phyloP scores from a whole-genome alignment of 2,797 vertebrate genomes.

The Fistularia commersonii region DNA sequence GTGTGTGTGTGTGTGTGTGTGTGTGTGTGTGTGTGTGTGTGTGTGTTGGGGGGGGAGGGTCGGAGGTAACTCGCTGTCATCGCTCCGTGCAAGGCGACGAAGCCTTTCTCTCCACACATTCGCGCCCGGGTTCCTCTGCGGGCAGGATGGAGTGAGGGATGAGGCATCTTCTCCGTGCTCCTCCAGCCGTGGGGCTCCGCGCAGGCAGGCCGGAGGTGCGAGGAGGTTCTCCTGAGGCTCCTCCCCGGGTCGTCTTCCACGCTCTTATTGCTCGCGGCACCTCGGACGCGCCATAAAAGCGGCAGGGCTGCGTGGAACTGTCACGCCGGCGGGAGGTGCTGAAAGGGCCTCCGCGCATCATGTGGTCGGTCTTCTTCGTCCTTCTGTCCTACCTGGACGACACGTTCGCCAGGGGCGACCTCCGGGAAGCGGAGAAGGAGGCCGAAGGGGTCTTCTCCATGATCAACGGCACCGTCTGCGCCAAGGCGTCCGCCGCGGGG shows the following conservation, averaged over 20 bases:
- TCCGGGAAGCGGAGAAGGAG: slow-evolving; percentile 62
- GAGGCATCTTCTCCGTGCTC: no score
- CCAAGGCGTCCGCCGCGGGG: slow-evolving; percentile 46
- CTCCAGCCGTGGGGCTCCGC: no score
- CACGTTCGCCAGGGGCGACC: slow-evolving; percentile 61
- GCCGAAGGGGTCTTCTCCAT: slow-evolving; percentile 56
- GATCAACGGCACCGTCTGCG: slow-evolving; percentile 67
- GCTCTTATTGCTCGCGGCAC: slow-evolving; percentile 70
- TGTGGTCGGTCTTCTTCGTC: slow-evolving; percentile 77
- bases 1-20: no score
- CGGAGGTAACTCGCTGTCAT: slow-evolving; percentile 74
- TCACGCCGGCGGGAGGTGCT: slow-evolving; percentile 76
- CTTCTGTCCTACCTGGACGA: slow-evolving; percentile 76
- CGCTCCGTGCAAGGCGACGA: slow-evolving; percentile 17
- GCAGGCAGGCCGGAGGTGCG: background rate
- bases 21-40: background rate
- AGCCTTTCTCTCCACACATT: slow-evolving; percentile 18
- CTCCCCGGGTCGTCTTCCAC: slow-evolving; percentile 67
- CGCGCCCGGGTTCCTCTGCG: background rate
- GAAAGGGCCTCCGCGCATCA: slow-evolving; percentile 62
- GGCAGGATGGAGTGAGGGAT: no score
- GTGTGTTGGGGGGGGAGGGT: slow-evolving; percentile 6
- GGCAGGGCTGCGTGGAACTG: slow-evolving; percentile 66
- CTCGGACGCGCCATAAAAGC: slow-evolving; percentile 58
- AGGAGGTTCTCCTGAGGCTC: slow-evolving; percentile 67